A percentile compares a stretch with the other conserved stretches of the same genome.
These are phyloP conservation scores for Plectropomus leopardus DNA, from an alignment of 2,113 vertebrate species.

Conservation along the genomic window DNA sequence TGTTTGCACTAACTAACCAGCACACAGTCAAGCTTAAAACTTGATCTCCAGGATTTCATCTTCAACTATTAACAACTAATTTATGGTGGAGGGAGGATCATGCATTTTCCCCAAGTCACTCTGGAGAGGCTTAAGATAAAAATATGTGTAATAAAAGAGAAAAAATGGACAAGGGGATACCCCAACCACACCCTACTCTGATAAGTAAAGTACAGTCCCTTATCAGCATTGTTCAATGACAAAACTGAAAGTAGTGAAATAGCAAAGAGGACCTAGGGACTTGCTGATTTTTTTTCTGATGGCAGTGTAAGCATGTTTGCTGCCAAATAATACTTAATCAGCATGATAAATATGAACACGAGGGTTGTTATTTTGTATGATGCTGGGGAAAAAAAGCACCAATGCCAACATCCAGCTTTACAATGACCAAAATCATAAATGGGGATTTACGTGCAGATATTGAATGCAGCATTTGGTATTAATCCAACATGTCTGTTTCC, in stretches of 20 bases:
- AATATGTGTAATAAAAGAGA: too few species aligned
- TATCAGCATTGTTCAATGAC: not conserved
- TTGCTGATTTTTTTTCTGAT: not conserved
- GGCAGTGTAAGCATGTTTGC: not conserved
- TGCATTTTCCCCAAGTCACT: too few species aligned
- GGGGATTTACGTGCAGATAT: not conserved
- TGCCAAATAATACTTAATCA: not conserved
- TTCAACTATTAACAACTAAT: too few species aligned
- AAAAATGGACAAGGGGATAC: too few species aligned
- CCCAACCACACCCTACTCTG: too few species aligned
- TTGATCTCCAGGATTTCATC: too few species aligned
- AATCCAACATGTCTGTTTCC: constrained; percentile 6
- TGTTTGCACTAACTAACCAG: too few species aligned
- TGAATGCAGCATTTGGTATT: constrained; percentile 37
- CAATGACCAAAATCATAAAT: not conserved
- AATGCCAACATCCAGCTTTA: not conserved
- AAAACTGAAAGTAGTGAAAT: not conserved
- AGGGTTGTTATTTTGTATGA: not conserved
- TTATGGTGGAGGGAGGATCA: too few species aligned
- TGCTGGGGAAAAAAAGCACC: not conserved
- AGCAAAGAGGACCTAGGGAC: not conserved
- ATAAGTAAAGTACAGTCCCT: too few species aligned
- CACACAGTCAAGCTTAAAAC: too few species aligned
- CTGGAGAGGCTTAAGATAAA: too few species aligned
- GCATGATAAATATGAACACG: not conserved